A percentile compares a stretch with the other conserved stretches of the same genome.
Conservation (phyloP, 2,888 invertebrate species). For the Drosophila melanosoma region DNA sequence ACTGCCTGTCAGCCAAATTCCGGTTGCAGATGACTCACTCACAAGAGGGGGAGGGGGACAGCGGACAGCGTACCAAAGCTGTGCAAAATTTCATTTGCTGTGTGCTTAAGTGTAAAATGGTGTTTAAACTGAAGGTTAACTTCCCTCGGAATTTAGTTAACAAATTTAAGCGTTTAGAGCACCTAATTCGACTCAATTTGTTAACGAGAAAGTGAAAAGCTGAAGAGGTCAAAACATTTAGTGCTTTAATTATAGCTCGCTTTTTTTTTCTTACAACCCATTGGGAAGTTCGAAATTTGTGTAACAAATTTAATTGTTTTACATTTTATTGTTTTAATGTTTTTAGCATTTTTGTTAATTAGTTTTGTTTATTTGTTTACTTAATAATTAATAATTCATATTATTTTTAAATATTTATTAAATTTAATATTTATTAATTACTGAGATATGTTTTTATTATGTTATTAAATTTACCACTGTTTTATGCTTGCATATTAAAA, state of each 20-base stretch:
- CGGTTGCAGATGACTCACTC: conserved; percentile 78
- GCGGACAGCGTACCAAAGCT: conserved; percentile 38
- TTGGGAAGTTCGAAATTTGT: background rate
- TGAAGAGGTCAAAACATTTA: conserved; percentile 1
- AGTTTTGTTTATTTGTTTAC: background rate
- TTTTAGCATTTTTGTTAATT: background rate
- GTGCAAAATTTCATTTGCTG: conserved; percentile 70
- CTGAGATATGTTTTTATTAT: background rate
- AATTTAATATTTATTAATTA: background rate
- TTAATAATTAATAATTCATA: background rate
- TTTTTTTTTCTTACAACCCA: background rate
- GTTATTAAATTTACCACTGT: background rate
- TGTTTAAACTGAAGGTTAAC: conserved; percentile 48
- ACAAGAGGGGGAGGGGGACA: background rate
- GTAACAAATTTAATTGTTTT: background rate
- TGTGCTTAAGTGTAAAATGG: conserved; percentile 56
- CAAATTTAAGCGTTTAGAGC: conserved; percentile 32
- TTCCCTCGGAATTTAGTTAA: conserved; percentile 37
- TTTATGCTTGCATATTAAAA: background rate
- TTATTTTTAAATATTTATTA: background rate
- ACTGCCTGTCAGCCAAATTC: conserved; percentile 70
- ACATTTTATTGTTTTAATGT: background rate
- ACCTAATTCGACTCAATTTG: conserved; percentile 25
- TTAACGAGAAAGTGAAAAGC: conserved; percentile 18
- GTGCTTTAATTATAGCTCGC: background rate